Evolutionary conservation across 2,797 vertebrate genomes (phyloP).

Genomic region (Cynodonichthys magdalenae): DNA sequence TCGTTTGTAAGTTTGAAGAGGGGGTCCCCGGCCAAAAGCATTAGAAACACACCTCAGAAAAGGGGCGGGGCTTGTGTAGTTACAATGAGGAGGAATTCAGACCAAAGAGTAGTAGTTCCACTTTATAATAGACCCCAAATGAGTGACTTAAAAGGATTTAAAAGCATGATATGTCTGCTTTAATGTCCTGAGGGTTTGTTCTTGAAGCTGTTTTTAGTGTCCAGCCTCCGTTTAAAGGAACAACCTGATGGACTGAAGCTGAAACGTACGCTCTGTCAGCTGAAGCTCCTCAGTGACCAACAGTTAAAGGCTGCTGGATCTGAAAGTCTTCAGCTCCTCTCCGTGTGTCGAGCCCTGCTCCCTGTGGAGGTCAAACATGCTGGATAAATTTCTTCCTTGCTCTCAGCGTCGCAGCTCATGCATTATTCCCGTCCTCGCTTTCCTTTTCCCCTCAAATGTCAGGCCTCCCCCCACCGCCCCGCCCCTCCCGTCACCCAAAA

Average conservation of each 20-base stretch:
- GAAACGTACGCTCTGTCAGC: not conserved
- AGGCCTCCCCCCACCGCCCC: slow-evolving; percentile 15
- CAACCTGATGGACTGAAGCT: not conserved
- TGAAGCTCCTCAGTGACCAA: not conserved
- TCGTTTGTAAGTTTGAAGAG: no score
- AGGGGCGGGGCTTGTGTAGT: no score
- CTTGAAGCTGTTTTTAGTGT: not conserved
- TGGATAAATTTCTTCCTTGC: slow-evolving; percentile 21
- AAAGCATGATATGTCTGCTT: no score
- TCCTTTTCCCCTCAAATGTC: slow-evolving; percentile 55
- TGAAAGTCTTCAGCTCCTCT: not conserved
- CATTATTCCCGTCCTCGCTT: slow-evolving; percentile 50
- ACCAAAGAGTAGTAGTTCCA: no score
- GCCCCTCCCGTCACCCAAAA: slow-evolving; percentile 20
- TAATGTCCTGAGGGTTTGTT: not conserved
- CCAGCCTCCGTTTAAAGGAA: slow-evolving; percentile 1
- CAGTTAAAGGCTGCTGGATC: not conserved
- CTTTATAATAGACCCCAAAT: no score
- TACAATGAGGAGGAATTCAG: no score
- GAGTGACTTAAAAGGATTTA: no score
- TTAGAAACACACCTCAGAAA: no score
- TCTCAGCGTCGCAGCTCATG: slow-evolving; percentile 31
- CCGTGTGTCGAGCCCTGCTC: slow-evolving; percentile 1
- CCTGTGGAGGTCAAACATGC: slow-evolving; percentile 40
- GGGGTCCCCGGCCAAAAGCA: no score